These are phyloP conservation scores for Diacarnus erythraeanus DNA, from an alignment of 37 sponge, comb jelly and placozoan species.

Conservation along the genomic window DNA sequence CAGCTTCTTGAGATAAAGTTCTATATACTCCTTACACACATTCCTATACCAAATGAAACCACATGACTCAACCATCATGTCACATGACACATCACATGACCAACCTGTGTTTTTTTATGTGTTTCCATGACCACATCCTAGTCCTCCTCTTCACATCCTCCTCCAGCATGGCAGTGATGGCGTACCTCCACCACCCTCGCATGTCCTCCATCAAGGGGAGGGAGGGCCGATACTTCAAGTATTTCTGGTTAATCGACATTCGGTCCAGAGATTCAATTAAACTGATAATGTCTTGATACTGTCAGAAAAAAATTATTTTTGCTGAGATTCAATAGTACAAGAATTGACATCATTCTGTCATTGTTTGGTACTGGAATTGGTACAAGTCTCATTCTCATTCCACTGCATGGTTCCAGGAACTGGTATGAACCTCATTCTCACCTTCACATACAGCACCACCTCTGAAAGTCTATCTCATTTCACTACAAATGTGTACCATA, in stretches of 20 bases:
- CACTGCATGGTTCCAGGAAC: too few relatives aligned
- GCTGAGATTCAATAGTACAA: too few relatives aligned
- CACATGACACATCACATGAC: slow-evolving; percentile 4
- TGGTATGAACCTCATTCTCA: too few relatives aligned
- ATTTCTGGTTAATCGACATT: slow-evolving; percentile 46
- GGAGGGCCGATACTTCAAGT: slow-evolving; percentile 50
- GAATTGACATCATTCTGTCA: too few relatives aligned
- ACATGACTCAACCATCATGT: not conserved
- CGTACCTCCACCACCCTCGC: slow-evolving; percentile 79
- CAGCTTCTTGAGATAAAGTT: slow-evolving; percentile 56
- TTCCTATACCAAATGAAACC: slow-evolving; percentile 3
- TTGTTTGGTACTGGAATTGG: too few relatives aligned
- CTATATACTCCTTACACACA: slow-evolving; percentile 31
- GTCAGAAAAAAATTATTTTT: too few relatives aligned
- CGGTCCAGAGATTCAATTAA: slow-evolving; percentile 49
- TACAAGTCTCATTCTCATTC: too few relatives aligned
- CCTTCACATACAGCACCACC: too few relatives aligned
- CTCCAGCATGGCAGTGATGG: slow-evolving; percentile 65
- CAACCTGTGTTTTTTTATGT: slow-evolving; percentile 80
- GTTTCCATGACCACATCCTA: slow-evolving; percentile 72
- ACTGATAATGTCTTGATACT: slow-evolving; percentile 33
- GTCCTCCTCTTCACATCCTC: slow-evolving; percentile 64
- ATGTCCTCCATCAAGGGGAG: slow-evolving; percentile 12
- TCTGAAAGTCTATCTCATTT: too few relatives aligned
- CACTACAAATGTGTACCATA: too few relatives aligned